Percentiles rank a stretch among this genome's conserved stretches.
phyloP scores from a whole-genome alignment of 92 coral and sea anemone species.

The Pocillopora meandrina region DNA sequence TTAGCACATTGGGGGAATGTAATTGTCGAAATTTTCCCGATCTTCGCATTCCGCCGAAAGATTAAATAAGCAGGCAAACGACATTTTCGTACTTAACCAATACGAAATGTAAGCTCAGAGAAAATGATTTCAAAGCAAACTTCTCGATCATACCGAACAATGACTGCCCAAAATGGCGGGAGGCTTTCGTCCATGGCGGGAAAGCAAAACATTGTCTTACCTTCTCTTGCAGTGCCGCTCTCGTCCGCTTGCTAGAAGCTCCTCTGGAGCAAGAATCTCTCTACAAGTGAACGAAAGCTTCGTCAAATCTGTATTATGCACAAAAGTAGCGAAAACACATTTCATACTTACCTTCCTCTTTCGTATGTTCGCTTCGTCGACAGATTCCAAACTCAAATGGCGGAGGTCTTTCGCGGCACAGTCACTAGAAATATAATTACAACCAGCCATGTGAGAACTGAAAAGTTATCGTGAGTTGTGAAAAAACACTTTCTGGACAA shows the following conservation, averaged over 20 bases:
- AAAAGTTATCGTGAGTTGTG: background rate
- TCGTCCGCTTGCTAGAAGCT: slow-evolving; percentile 47
- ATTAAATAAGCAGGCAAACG: background rate
- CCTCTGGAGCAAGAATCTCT: slow-evolving; percentile 49
- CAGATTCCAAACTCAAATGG: slow-evolving; percentile 46
- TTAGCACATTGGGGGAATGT: background rate
- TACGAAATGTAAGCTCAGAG: background rate
- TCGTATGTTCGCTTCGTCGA: slow-evolving; percentile 50
- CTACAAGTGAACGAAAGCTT: slow-evolving; percentile 32
- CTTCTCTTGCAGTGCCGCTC: slow-evolving; percentile 57
- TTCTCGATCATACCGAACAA: slow-evolving; percentile 20
- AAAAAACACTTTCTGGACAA: background rate
- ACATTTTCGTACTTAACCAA: background rate
- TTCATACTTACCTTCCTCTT: slow-evolving; percentile 60
- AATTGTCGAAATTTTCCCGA: background rate
- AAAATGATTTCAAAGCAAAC: background rate
- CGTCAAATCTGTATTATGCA: background rate
- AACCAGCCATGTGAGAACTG: slow-evolving; percentile 1
- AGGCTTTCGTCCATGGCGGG: slow-evolving; percentile 62
- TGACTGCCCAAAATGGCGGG: slow-evolving; percentile 64
- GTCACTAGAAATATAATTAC: slow-evolving; percentile 41
- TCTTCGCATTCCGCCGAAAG: background rate
- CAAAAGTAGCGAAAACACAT: background rate
- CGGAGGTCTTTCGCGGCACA: slow-evolving; percentile 56
- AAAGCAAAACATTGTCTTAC: slow-evolving; percentile 51